These are phyloP conservation scores for Phlogophora meticulosa DNA, from an alignment of 2,888 invertebrate species.

Conservation along the genomic window DNA sequence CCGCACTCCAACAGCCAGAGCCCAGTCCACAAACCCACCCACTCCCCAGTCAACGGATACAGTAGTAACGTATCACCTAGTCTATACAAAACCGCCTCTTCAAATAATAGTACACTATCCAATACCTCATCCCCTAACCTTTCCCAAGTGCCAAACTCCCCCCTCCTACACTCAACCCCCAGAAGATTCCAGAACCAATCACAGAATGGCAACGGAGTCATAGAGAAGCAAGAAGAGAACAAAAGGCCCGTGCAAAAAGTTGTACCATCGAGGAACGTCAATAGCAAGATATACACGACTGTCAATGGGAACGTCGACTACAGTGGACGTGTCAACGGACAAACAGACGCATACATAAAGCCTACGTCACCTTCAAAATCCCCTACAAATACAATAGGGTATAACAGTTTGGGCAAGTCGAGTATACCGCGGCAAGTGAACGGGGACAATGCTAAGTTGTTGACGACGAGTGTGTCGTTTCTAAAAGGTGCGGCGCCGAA, in stretches of 20 bases:
- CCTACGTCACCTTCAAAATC: slow-evolving; percentile 93
- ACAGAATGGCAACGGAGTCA: slow-evolving; percentile 74
- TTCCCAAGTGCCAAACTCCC: slow-evolving; percentile 85
- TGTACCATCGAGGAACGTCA: slow-evolving; percentile 93
- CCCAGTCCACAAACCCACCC: slow-evolving; percentile 85
- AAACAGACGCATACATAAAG: slow-evolving; percentile 91
- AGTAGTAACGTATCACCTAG: slow-evolving; percentile 91
- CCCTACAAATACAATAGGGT: slow-evolving; percentile 91
- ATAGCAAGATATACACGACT: slow-evolving; percentile 86
- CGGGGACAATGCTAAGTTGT: slow-evolving; percentile 87
- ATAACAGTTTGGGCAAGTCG: slow-evolving; percentile 88
- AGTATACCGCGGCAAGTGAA: slow-evolving; percentile 83
- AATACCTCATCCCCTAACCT: slow-evolving; percentile 77
- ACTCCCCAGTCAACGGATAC: slow-evolving; percentile 90
- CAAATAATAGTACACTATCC: slow-evolving; percentile 74
- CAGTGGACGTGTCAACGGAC: slow-evolving; percentile 78
- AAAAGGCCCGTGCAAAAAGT: slow-evolving; percentile 95
- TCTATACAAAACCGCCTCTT: slow-evolving; percentile 82
- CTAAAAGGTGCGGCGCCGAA: slow-evolving; percentile 90
- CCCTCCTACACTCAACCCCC: slow-evolving; percentile 88
- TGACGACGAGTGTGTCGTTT: slow-evolving; percentile 91
- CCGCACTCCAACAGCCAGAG: slow-evolving; percentile 87
- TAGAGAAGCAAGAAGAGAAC: slow-evolving; percentile 86
- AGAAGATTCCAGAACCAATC: slow-evolving; percentile 84
- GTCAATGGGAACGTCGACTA: slow-evolving; percentile 87